phyloP scores from a whole-genome alignment of 2,797 vertebrate genomes.

The Rhynchotus rufescens region DNA sequence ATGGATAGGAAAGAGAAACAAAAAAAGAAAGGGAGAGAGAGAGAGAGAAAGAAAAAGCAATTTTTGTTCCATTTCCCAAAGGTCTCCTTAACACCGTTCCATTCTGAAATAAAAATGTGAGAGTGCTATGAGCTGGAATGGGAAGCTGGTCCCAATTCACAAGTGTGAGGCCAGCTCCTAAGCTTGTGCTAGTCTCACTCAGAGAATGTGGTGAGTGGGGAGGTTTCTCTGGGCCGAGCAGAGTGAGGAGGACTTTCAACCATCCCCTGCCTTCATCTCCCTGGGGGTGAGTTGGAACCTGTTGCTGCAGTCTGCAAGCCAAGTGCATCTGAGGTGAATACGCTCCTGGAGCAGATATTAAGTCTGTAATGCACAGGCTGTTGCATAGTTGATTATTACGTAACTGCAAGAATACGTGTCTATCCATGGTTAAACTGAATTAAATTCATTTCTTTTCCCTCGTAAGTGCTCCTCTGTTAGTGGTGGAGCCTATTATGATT shows the following conservation, averaged over 20 bases:
- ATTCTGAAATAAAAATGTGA: conserved; percentile 23
- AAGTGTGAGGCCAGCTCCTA: conserved; percentile 44
- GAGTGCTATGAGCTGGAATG: not conserved
- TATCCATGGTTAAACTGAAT: not conserved
- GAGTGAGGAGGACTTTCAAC: not conserved
- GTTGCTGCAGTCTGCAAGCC: not conserved
- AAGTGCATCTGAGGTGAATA: not conserved
- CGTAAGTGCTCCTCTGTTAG: not conserved
- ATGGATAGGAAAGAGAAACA: not conserved
- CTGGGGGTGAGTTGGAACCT: not conserved
- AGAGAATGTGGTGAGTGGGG: accelerated
- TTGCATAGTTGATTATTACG: not conserved
- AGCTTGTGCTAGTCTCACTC: not conserved
- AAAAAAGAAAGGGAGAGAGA: no score
- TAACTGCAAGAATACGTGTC: not conserved
- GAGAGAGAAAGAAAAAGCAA: not conserved
- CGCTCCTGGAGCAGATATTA: not conserved
- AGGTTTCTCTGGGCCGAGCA: not conserved
- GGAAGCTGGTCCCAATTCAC: conserved; percentile 49
- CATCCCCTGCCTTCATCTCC: not conserved
- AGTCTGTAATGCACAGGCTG: not conserved
- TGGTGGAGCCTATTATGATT: not conserved
- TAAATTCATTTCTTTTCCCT: not conserved
- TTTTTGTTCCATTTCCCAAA: conserved; percentile 57
- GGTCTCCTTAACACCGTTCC: conserved; percentile 24